Conservation (phyloP, 2,797 vertebrate species). For the Gadopsis bispinosus region DNA sequence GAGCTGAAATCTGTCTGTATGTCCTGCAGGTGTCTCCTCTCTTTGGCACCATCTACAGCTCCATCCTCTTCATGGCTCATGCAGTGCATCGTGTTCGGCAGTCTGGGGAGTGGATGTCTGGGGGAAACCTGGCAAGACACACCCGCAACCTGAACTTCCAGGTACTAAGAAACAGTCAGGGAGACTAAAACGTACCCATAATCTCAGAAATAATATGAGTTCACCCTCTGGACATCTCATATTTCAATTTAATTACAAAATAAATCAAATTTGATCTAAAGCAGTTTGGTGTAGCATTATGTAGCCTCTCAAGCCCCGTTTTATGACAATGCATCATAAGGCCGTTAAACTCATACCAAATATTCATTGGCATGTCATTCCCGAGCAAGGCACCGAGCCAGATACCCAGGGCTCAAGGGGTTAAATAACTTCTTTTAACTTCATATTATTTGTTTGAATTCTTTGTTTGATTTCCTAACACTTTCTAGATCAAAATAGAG, state of each 20-base stretch:
- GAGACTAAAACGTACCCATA: not conserved
- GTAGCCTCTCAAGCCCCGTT: too few relatives aligned
- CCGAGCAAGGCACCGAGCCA: too few relatives aligned
- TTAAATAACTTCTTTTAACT: too few relatives aligned
- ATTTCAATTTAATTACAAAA: not conserved
- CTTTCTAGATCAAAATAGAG: not conserved
- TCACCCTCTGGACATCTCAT: not conserved
- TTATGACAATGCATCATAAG: too few relatives aligned
- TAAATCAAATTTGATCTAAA: not conserved
- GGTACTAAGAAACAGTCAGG: conserved; percentile 44
- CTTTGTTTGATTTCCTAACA: not conserved
- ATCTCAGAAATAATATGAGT: not conserved
- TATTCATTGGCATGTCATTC: too few relatives aligned
- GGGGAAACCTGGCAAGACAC: conserved; percentile 78
- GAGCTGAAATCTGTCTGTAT: not conserved
- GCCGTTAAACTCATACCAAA: too few relatives aligned
- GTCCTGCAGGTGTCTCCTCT: conserved; percentile 84
- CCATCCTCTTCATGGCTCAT: conserved; percentile 85
- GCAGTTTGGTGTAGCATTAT: too few relatives aligned
- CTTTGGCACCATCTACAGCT: conserved; percentile 88
- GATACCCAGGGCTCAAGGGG: too few relatives aligned
- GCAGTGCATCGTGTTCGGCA: conserved; percentile 74
- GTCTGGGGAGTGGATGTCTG: conserved; percentile 80
- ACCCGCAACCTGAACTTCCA: conserved; percentile 78
- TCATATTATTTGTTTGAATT: not conserved